phyloP scores from a whole-genome alignment of 1,140 invertebrate genomes.

The Metaphire vulgaris region DNA sequence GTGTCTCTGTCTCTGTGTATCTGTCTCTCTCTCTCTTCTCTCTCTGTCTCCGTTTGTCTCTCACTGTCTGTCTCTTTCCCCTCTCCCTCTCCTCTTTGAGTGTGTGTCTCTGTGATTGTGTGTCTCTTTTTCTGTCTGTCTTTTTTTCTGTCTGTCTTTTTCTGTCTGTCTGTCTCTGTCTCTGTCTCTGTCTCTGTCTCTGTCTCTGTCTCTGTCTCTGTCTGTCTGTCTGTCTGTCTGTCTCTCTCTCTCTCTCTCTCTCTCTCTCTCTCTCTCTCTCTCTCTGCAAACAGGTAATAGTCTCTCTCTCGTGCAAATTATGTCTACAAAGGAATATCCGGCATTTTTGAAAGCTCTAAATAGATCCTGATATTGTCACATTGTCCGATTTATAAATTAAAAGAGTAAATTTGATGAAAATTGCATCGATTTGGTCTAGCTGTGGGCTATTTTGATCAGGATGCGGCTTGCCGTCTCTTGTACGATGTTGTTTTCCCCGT shows the following conservation, averaged over 20 bases:
- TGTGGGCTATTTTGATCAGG: slow-evolving; percentile 2
- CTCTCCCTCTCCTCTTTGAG: background rate
- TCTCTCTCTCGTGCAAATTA: too few species aligned
- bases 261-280: background rate
- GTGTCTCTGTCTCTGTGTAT: background rate
- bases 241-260: slow-evolving; percentile 32
- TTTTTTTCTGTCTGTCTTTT: slow-evolving; percentile 12
- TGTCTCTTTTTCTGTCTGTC: slow-evolving; percentile 3
- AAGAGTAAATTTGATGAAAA: too few species aligned
- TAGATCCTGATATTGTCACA: too few species aligned
- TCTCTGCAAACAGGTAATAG: too few species aligned
- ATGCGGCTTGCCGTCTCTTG: slow-evolving; percentile 11
- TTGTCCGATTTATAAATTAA: too few species aligned
- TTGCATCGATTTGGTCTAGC: too few species aligned
- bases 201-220: slow-evolving; percentile 20
- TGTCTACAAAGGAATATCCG: too few species aligned
- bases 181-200: slow-evolving; percentile 17
- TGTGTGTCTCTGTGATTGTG: slow-evolving; percentile 6
- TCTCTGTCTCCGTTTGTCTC: background rate
- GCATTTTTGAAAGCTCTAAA: too few species aligned
- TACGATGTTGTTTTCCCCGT: too few species aligned
- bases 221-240: slow-evolving; percentile 24
- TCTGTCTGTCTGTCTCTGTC: slow-evolving; percentile 3
- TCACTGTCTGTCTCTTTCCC: background rate
- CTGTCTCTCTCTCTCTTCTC: background rate